These are phyloP conservation scores for Sapayoa aenigma DNA, from an alignment of 2,113 vertebrate species.

Conservation along the genomic window DNA sequence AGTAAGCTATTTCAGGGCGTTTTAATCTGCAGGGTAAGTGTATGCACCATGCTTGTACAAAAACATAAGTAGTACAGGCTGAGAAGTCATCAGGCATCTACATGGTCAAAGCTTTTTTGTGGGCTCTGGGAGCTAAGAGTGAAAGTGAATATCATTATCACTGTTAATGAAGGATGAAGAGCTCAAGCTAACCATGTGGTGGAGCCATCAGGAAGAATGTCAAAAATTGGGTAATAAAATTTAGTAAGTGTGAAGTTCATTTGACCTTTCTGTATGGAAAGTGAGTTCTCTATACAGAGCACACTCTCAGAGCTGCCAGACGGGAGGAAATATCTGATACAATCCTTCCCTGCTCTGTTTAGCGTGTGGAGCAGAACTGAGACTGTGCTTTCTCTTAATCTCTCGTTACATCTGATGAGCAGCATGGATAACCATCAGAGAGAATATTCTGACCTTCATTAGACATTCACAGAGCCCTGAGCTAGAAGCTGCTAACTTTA, in stretches of 20 bases:
- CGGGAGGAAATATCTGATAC: not conserved
- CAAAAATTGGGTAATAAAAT: constrained; percentile 15
- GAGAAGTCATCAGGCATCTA: not conserved
- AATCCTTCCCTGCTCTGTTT: not conserved
- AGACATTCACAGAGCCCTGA: not conserved
- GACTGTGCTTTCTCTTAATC: not conserved
- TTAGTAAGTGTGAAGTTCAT: not conserved
- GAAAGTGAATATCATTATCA: constrained; percentile 3
- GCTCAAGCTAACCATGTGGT: not conserved
- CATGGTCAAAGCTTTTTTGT: not conserved
- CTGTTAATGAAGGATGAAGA: constrained; percentile 27
- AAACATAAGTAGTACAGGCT: not conserved
- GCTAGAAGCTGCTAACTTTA: not conserved
- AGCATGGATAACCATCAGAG: not conserved
- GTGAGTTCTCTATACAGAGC: not conserved
- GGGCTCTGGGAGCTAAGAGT: not conserved
- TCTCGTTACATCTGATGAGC: not conserved
- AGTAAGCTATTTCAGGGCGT: not conserved
- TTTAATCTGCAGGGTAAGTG: not conserved
- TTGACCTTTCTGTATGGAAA: not conserved
- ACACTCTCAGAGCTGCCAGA: not conserved
- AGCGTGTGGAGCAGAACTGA: not conserved
- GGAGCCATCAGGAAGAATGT: constrained; percentile 20
- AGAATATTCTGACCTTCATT: not conserved
- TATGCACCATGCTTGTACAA: not conserved